Conservation (phyloP, 2,888 invertebrate species). For the Polymixis flavicincta region DNA sequence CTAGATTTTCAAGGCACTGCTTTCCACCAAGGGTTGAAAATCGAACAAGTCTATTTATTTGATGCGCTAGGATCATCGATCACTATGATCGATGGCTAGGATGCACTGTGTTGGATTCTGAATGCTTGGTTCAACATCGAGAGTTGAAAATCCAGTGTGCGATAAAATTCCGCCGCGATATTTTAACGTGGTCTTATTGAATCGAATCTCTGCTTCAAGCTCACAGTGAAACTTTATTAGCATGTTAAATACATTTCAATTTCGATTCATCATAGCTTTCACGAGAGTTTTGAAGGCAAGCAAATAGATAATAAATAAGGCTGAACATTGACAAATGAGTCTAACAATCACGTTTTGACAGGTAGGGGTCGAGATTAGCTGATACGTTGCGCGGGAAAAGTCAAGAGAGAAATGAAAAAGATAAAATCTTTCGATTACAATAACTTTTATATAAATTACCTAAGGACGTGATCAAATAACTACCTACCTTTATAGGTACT, state of each 20-base stretch:
- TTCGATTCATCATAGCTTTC: slow-evolving; percentile 59
- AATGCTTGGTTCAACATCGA: no score
- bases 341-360: slow-evolving; percentile 2
- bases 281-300: slow-evolving; percentile 27
- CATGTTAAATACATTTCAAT: no score
- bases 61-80: no score
- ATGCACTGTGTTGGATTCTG: no score
- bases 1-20: no score
- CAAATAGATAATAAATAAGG: slow-evolving; percentile 37
- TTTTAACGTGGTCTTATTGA: neutral
- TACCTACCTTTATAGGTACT: neutral
- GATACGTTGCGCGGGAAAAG: slow-evolving; percentile 7
- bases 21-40: no score
- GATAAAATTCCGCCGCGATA: no score
- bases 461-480: neutral
- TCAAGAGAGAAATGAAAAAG: neutral
- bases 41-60: no score
- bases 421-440: neutral
- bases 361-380: neutral
- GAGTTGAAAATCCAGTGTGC: no score
- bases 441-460: neutral
- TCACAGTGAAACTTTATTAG: slow-evolving; percentile 23
- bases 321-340: slow-evolving; percentile 45
- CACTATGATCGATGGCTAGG: no score
- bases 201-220: neutral